These are phyloP conservation scores for Chelmon rostratus DNA, from an alignment of 2,797 vertebrate genomes.

Conservation along the genomic window DNA sequence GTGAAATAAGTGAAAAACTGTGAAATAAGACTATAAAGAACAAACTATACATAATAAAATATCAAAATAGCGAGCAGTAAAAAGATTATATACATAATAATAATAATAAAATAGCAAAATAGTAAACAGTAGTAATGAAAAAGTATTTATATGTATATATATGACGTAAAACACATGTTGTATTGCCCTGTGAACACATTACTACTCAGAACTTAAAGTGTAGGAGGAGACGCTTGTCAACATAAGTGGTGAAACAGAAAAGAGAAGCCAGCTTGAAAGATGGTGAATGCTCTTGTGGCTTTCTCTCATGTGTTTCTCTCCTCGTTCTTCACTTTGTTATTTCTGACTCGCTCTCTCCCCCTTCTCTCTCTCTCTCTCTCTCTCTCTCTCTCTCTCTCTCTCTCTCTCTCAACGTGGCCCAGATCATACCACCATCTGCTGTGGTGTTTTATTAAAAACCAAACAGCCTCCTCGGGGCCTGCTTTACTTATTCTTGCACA, in stretches of 20 bases:
- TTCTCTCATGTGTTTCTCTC: neutral
- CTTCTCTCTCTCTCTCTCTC: slow-evolving; percentile 15
- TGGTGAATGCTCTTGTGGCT: slow-evolving; percentile 7
- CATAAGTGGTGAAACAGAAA: neutral
- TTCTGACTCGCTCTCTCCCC: slow-evolving; percentile 28
- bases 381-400: slow-evolving; percentile 25
- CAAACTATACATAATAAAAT: too few species aligned
- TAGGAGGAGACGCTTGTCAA: neutral
- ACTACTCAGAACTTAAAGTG: neutral
- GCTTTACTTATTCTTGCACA: slow-evolving; percentile 47
- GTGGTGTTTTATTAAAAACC: slow-evolving; percentile 63
- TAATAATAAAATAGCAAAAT: too few species aligned
- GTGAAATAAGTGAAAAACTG: too few species aligned
- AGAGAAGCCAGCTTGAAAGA: neutral
- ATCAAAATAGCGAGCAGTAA: too few species aligned
- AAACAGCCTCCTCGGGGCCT: slow-evolving; percentile 45
- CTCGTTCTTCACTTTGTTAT: slow-evolving; percentile 23
- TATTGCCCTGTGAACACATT: neutral
- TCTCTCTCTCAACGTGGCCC: slow-evolving; percentile 24
- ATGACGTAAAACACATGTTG: too few species aligned
- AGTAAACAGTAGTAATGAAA: too few species aligned
- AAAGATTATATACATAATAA: too few species aligned
- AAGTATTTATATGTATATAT: too few species aligned
- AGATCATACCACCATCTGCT: slow-evolving; percentile 67
- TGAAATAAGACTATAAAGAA: too few species aligned